Percentiles rank a stretch among this genome's conserved stretches.
Evolutionary conservation across 2,888 invertebrate species (phyloP).

Genomic region (Conistra vaccinii): DNA sequence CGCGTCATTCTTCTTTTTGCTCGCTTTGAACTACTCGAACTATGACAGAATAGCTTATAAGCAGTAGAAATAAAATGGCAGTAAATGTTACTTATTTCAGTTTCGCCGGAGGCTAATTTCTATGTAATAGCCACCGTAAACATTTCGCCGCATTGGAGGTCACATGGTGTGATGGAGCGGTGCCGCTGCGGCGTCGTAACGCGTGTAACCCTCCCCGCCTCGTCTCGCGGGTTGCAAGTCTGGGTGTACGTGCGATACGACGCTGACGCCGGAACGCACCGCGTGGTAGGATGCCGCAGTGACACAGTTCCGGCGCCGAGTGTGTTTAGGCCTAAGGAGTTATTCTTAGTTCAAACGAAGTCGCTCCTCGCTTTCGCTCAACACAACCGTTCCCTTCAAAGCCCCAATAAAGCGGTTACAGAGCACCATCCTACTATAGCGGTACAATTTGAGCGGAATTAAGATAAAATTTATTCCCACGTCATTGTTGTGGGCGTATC

Average conservation of each 20-base stretch:
- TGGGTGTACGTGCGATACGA: no score
- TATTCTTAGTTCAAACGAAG: neutral
- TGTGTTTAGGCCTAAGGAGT: neutral
- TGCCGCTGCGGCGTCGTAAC: no score
- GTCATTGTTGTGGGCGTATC: conserved; percentile 64
- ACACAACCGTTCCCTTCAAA: conserved; percentile 8
- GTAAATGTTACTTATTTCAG: neutral
- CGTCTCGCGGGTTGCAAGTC: no score
- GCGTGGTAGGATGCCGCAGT: no score
- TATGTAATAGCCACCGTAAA: no score
- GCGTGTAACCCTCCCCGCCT: no score
- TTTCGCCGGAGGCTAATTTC: no score
- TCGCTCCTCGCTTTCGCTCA: neutral
- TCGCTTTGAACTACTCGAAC: neutral
- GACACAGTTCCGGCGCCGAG: no score
- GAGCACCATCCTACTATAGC: conserved; percentile 40
- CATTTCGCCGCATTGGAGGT: no score
- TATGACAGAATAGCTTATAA: neutral
- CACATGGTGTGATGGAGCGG: no score
- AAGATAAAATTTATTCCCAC: conserved; percentile 67
- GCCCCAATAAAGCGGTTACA: conserved; percentile 60
- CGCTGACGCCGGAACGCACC: no score
- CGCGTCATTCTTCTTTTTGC: neutral
- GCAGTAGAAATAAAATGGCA: neutral
- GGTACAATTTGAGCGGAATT: conserved; percentile 67